Evolutionary conservation across 2,888 invertebrate genomes (phyloP).

Genomic region (Cephus pulcher): DNA sequence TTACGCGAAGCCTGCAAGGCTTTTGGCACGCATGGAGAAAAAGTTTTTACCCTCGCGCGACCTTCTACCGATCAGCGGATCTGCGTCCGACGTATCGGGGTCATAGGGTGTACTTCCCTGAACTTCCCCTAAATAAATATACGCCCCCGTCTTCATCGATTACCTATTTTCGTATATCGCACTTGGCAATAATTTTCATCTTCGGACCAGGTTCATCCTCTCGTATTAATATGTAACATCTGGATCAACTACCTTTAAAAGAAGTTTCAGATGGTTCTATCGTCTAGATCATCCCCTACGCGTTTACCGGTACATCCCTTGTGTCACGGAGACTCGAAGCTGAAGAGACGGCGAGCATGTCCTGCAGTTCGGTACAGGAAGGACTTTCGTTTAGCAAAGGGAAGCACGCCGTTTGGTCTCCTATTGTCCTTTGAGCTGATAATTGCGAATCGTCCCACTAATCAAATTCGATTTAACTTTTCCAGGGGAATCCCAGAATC

Average conservation of each 20-base stretch:
- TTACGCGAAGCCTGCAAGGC: not conserved
- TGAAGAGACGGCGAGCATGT: no score
- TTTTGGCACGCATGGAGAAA: not conserved
- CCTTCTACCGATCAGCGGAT: not conserved
- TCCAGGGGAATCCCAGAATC: not conserved
- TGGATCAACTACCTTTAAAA: not conserved
- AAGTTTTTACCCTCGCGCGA: conserved; percentile 1
- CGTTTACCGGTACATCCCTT: no score
- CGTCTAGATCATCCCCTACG: no score
- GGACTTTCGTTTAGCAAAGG: not conserved
- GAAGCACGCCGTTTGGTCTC: not conserved
- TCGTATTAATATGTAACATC: not conserved
- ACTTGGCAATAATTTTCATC: not conserved
- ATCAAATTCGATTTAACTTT: conserved; percentile 14
- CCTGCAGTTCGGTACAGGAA: conserved; percentile 41
- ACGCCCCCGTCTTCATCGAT: not conserved
- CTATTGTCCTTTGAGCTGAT: conserved; percentile 12
- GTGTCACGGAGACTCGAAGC: no score
- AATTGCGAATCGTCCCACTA: conserved; percentile 21
- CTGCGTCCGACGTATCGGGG: not conserved
- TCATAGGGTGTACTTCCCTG: not conserved
- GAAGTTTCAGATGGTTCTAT: not conserved
- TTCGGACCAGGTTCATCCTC: no score
- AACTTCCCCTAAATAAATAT: not conserved
- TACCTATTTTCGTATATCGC: not conserved